Conservation (phyloP, 2,113 vertebrate genomes). For the Phainopepla nitens region DNA sequence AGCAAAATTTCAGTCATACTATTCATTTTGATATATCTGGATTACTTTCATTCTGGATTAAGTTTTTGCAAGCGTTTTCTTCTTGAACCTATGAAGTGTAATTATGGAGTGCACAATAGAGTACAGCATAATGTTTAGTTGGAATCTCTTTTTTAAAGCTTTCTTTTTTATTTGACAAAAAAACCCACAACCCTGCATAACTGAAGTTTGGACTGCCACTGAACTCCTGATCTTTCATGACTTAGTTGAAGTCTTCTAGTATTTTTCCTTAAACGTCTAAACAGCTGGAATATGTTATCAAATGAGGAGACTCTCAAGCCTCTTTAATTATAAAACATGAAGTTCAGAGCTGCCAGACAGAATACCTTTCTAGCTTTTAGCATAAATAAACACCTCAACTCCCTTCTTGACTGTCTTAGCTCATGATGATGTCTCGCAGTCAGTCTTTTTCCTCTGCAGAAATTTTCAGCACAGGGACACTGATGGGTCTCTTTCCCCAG, state of each 20-base stretch:
- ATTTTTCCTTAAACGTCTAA: not conserved
- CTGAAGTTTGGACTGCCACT: not conserved
- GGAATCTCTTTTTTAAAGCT: not conserved
- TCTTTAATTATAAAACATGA: not conserved
- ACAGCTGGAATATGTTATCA: not conserved
- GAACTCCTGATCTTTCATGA: not conserved
- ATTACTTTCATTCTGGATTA: not conserved
- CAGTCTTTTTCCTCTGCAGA: not conserved
- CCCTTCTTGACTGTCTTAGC: not conserved
- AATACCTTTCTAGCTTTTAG: not conserved
- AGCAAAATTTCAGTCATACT: not conserved
- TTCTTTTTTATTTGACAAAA: not conserved
- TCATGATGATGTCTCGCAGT: not conserved
- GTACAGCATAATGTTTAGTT: not conserved
- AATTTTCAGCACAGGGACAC: not conserved
- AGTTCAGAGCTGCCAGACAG: not conserved
- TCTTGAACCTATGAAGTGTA: not conserved
- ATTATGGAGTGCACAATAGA: not conserved
- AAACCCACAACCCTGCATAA: rapidly evolving
- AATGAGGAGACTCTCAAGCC: not conserved
- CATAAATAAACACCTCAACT: not conserved
- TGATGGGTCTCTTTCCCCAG: not conserved
- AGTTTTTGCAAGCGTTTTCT: not conserved
- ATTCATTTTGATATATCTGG: not conserved
- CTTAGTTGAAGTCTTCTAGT: not conserved